Evolutionary conservation across 2,113 vertebrate species (phyloP).

Genomic region (Anguilla japonica): DNA sequence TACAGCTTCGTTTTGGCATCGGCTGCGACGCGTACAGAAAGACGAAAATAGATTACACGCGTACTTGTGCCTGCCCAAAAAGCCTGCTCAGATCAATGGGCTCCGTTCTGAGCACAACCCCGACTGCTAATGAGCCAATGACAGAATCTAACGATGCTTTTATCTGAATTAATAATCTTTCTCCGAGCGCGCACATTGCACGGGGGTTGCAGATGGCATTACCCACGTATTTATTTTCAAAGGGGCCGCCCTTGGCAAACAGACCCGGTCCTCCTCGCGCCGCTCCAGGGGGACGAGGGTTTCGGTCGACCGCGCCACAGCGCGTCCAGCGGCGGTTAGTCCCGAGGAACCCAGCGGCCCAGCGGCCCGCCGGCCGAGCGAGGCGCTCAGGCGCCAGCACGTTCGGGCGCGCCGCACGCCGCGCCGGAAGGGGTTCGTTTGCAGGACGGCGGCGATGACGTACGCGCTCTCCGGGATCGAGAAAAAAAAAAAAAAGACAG

Average conservation of each 20-base stretch:
- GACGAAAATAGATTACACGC: conserved; percentile 23
- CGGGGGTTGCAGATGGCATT: conserved; percentile 50
- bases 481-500: conserved; percentile 17
- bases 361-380: neutral
- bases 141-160: conserved; percentile 61
- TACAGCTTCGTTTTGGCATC: conserved; percentile 24
- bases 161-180: conserved; percentile 53
- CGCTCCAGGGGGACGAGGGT: conserved; percentile 13
- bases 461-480: conserved; percentile 11
- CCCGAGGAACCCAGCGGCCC: neutral
- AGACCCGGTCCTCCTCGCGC: conserved; percentile 30
- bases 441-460: conserved; percentile 25
- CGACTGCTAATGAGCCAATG: conserved; percentile 50
- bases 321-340: conserved; percentile 59
- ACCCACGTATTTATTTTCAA: conserved; percentile 51
- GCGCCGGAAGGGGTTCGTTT: conserved; percentile 18
- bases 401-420: neutral
- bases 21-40: neutral
- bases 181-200: conserved; percentile 44
- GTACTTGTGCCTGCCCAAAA: conserved; percentile 20
- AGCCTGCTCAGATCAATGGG: conserved; percentile 41
- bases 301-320: conserved; percentile 60
- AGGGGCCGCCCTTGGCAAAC: conserved; percentile 32
- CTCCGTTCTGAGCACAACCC: conserved; percentile 39
- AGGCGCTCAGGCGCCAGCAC: neutral